phyloP scores from a whole-genome alignment of 23 tunicate species.

The Styela plicata region DNA sequence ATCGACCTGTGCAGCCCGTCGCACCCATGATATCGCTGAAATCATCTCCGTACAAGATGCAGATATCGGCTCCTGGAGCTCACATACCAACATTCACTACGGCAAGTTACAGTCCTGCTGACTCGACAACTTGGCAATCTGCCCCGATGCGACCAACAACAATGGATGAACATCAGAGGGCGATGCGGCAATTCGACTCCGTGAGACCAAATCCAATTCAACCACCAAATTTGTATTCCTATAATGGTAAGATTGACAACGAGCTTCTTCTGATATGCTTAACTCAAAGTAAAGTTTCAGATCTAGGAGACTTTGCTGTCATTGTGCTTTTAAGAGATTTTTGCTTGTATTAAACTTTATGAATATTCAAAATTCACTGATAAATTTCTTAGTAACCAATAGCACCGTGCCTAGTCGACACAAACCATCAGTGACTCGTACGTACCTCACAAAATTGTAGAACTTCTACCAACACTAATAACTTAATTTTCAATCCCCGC shows the following conservation, averaged over 20 bases:
- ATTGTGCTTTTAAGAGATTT: too few species aligned
- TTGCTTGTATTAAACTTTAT: too few species aligned
- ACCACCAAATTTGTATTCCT: not conserved
- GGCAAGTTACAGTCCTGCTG: not conserved
- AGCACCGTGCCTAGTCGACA: too few species aligned
- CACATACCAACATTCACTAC: not conserved
- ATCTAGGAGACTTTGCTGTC: too few species aligned
- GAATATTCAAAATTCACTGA: too few species aligned
- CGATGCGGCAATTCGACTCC: not conserved
- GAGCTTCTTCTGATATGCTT: too few species aligned
- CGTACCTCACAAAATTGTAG: too few species aligned
- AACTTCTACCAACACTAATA: too few species aligned
- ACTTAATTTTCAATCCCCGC: too few species aligned
- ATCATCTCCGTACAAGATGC: conserved; percentile 29
- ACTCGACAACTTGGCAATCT: not conserved
- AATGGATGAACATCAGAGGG: conserved; percentile 25
- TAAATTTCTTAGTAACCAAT: too few species aligned
- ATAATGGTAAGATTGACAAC: not conserved
- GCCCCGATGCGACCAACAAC: conserved; percentile 16
- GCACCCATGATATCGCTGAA: conserved; percentile 84
- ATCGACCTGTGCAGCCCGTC: conserved; percentile 80
- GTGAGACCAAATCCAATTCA: not conserved
- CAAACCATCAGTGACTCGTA: too few species aligned
- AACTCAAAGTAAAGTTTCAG: too few species aligned
- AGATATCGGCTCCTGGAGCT: not conserved